Evolutionary conservation across 2,113 vertebrate species (phyloP), one percentile per base, ranked within the genome.

Genomic region (Myotis yumanensis): DNA sequence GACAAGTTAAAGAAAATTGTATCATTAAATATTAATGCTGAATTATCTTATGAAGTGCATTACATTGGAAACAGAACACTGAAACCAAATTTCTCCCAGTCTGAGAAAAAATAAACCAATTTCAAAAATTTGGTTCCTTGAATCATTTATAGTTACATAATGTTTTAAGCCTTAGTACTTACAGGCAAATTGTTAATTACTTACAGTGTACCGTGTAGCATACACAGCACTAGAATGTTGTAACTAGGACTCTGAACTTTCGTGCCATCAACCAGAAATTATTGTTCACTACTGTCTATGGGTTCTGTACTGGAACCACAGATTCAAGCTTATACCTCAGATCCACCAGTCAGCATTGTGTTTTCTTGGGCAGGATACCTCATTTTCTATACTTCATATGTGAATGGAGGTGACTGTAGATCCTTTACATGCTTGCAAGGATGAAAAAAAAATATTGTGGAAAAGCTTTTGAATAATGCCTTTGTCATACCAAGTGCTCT

Each of bases 21-120:
- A 93, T 79, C 82, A 72, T 68, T 89, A 85, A 94, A 72, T 86
- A 75, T 95, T 90, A 89, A 86, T 94, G 48, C 46, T 91, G 20
- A 12, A 40, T 79, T 92, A 46, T 85, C 80, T 94, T 96, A 46
- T 71, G 28, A 92, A 86, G 69, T 43, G 10, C n/a, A 35, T 71
- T 94, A 25, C 4, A 62, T 46, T 90, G 35, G 85, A 85, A 85
- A 72, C n/a, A 86, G 75, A 93, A n/a, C 10, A 85, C 20, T 73
- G 77, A 80, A 88, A 64, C 30, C 86, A 66, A 76, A 43, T 77
- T 83, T 91, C 28, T 76, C 20, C 28, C 10, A 76, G 5, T 25
- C 28, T 92, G 23, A 80, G 32, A 79, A 35, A 89, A 91, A 87
- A 30, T 35, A 84, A 83, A 85, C 15, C 15, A 69, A 71, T 85